These are phyloP conservation scores for Drosophila ironensis DNA, from an alignment of 1,140 invertebrate genomes.

Conservation along the genomic window DNA sequence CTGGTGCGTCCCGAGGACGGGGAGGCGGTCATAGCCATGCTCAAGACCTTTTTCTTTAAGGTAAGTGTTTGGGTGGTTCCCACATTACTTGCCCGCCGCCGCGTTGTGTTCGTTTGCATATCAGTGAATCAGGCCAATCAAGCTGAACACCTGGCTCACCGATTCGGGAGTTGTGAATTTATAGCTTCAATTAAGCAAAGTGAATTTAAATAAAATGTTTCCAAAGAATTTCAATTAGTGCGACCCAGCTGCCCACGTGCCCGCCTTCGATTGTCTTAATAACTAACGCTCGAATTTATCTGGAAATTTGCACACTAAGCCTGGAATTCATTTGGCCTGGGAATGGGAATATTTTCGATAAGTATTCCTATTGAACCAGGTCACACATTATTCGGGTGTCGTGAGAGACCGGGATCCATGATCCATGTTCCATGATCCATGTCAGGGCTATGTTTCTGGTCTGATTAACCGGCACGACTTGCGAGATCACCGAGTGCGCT, in stretches of 20 bases:
- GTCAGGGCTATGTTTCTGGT: constrained; percentile 36
- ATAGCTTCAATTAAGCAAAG: constrained; percentile 17
- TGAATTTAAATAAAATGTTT: constrained; percentile 31
- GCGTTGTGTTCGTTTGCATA: constrained; percentile 13
- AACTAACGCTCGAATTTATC: constrained; percentile 29
- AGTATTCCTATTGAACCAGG: background rate
- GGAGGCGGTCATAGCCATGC: constrained; percentile 57
- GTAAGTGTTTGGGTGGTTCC: constrained; percentile 27
- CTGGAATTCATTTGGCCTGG: constrained; percentile 22
- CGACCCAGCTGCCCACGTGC: constrained; percentile 18
- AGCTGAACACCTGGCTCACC: constrained; percentile 35
- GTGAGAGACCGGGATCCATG: constrained; percentile 18
- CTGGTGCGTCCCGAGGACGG: constrained; percentile 55
- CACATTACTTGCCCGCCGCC: background rate
- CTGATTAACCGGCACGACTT: constrained; percentile 31
- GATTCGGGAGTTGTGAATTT: constrained; percentile 13
- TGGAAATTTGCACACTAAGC: constrained; percentile 42
- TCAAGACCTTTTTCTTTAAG: constrained; percentile 82
- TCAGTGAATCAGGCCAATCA: constrained; percentile 18
- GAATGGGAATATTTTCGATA: background rate
- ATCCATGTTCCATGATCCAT: constrained; percentile 45
- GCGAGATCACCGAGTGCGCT: constrained; percentile 29
- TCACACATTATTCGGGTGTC: constrained; percentile 28
- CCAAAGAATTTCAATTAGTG: constrained; percentile 52
- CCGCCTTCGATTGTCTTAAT: constrained; percentile 18